A percentile compares a stretch with the other conserved stretches of the same genome.
These are phyloP conservation scores for Morus bassanus DNA, from an alignment of 2,797 vertebrate genomes.

Conservation along the genomic window DNA sequence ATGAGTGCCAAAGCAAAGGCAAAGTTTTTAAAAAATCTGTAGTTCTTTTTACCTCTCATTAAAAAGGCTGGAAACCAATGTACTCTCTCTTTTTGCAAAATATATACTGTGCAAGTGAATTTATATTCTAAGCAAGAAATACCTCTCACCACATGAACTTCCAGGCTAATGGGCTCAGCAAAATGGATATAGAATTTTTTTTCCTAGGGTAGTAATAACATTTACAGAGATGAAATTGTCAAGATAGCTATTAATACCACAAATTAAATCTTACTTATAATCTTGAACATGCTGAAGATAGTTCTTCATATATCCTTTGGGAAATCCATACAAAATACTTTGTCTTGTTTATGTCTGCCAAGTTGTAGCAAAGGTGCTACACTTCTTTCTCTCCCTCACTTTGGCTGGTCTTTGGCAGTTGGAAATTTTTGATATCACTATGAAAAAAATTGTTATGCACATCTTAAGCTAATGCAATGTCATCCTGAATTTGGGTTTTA, in stretches of 20 bases:
- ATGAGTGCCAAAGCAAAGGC: neutral
- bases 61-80: neutral
- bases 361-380: neutral
- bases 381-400: neutral
- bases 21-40: neutral
- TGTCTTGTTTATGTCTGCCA: neutral
- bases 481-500: neutral
- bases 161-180: slow-evolving; percentile 1
- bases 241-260: neutral
- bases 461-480: neutral
- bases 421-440: neutral
- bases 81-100: neutral
- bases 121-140: slow-evolving; percentile 40
- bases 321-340: neutral
- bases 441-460: neutral
- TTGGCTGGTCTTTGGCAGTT: neutral
- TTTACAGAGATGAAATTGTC: slow-evolving; percentile 60
- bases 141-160: neutral
- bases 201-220: slow-evolving; percentile 3
- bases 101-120: slow-evolving; percentile 26
- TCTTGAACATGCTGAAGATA: neutral
- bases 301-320: neutral
- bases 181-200: neutral
- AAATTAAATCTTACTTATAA: slow-evolving; percentile 47
- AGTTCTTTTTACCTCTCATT: neutral